Conservation (phyloP, 2,888 invertebrate genomes). For the Cremastinae sp. region DNA sequence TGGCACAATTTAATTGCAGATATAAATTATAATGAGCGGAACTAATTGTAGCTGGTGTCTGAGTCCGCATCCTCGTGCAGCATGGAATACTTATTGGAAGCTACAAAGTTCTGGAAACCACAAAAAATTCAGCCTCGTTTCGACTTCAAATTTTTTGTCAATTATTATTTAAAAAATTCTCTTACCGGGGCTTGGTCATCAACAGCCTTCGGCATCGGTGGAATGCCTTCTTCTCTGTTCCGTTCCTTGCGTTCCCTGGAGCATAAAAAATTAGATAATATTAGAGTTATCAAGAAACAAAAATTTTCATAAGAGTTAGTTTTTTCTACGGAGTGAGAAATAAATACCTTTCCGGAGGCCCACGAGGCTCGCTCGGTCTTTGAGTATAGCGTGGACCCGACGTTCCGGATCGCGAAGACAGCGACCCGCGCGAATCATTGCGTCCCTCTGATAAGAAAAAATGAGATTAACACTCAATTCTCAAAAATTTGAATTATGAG, state of each 20-base stretch:
- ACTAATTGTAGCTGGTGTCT: constrained; percentile 79
- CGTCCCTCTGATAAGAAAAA: constrained; percentile 62
- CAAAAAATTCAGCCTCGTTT: neutral
- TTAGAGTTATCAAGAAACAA: neutral
- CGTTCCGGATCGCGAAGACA: constrained; percentile 61
- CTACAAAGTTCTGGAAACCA: constrained; percentile 85
- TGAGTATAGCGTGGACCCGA: constrained; percentile 61
- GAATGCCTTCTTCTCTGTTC: constrained; percentile 77
- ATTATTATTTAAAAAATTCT: constrained; percentile 60
- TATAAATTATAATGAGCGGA: constrained; percentile 70
- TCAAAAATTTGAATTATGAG: no score
- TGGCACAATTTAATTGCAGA: constrained; percentile 77
- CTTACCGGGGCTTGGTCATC: constrained; percentile 88
- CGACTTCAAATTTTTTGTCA: constrained; percentile 3
- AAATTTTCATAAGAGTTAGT: neutral
- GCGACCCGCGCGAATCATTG: constrained; percentile 67
- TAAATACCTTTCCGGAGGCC: constrained; percentile 68
- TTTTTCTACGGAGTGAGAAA: neutral
- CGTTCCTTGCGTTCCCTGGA: constrained; percentile 71
- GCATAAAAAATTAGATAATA: neutral
- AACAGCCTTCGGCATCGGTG: constrained; percentile 86
- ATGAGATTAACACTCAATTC: neutral
- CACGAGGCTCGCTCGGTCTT: constrained; percentile 68
- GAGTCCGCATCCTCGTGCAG: constrained; percentile 86
- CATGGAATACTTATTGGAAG: constrained; percentile 89